A percentile compares a stretch with the other conserved stretches of the same genome.
These are phyloP conservation scores for Leistus spinibarbis DNA, from an alignment of 2,888 invertebrate species.

Conservation along the genomic window DNA sequence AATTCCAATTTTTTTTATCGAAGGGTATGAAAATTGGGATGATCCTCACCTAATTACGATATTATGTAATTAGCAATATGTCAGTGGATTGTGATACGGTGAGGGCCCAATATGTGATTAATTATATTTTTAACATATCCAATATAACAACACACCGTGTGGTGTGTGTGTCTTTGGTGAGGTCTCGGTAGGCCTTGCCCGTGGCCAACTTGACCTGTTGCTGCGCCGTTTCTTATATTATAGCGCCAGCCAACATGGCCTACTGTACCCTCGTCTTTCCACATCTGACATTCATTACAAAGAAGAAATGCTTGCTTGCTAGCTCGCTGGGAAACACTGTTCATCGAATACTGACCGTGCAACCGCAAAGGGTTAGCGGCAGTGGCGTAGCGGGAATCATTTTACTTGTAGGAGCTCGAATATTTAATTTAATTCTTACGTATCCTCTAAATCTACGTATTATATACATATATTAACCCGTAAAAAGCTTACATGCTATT, in stretches of 20 bases:
- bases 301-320: constrained; percentile 23
- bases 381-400: not conserved
- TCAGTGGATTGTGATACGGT: not conserved
- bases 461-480: too few relatives aligned
- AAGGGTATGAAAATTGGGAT: not conserved
- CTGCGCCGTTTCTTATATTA: constrained; percentile 7
- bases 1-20: not conserved
- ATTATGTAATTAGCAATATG: not conserved
- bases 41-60: not conserved
- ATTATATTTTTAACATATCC: not conserved
- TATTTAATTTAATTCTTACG: too few relatives aligned
- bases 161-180: constrained; percentile 18
- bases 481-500: too few relatives aligned
- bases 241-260: constrained; percentile 21
- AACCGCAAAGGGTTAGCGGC: not conserved
- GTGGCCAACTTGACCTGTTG: constrained; percentile 42
- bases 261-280: constrained; percentile 25
- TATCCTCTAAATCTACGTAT: too few relatives aligned
- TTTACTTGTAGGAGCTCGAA: too few relatives aligned
- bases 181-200: constrained; percentile 15
- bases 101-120: not conserved
- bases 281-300: constrained; percentile 31
- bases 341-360: constrained; percentile 33
- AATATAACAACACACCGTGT: not conserved
- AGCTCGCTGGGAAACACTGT: constrained; percentile 1